These are phyloP conservation scores for Pantherophis alleghaniensis DNA, from an alignment of 2,797 vertebrate genomes.

Conservation along the genomic window DNA sequence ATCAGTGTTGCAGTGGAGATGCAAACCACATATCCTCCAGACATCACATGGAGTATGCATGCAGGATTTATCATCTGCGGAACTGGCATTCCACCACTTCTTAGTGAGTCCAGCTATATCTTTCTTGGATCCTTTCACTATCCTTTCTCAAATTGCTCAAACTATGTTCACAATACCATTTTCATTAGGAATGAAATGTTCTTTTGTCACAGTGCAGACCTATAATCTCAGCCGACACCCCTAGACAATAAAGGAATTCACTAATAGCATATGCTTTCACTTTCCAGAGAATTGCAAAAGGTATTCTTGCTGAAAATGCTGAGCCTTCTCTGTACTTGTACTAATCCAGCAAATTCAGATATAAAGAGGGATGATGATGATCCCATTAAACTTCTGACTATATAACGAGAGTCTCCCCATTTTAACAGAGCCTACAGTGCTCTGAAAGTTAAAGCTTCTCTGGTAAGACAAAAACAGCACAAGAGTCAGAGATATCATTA, in stretches of 20 bases:
- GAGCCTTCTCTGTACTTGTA: constrained; percentile 2
- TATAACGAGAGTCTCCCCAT: not conserved
- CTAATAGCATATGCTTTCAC: constrained; percentile 1
- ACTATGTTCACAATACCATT: not conserved
- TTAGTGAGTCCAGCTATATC: not conserved
- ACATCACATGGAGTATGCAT: not conserved
- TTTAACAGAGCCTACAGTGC: not conserved
- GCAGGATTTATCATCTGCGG: not conserved
- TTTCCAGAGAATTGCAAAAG: not conserved
- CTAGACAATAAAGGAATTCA: constrained; percentile 1
- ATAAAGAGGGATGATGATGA: constrained; percentile 4
- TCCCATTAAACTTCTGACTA: constrained; percentile 15
- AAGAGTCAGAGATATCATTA: constrained; percentile 15
- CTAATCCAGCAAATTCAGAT: constrained; percentile 23
- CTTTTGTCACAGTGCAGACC: not conserved
- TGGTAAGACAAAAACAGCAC: constrained; percentile 39
- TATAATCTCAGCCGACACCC: not conserved
- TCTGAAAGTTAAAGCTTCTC: constrained; percentile 32
- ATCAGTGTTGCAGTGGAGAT: not conserved
- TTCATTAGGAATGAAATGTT: not conserved
- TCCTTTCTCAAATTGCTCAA: not conserved
- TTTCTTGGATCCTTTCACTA: not conserved
- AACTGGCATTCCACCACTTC: not conserved
- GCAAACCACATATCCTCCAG: not conserved
- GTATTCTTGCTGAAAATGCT: not conserved